Conservation (phyloP, 2,888 invertebrate species). For the Pseudanteris insignis region DNA sequence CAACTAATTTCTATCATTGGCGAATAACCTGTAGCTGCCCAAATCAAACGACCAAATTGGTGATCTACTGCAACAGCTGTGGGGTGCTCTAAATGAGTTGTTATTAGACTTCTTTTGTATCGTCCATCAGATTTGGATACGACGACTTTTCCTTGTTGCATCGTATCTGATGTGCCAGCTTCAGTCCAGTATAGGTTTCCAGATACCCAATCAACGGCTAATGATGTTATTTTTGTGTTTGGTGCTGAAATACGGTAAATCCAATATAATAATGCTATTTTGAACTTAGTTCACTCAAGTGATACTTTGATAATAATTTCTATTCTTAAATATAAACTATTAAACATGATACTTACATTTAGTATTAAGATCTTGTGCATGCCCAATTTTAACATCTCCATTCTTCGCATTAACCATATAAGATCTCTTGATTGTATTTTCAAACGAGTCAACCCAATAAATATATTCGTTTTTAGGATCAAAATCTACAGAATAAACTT, state of each 20-base stretch:
- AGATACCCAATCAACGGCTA: constrained; percentile 94
- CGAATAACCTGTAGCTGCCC: constrained; percentile 90
- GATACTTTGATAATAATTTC: no score
- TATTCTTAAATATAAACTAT: no score
- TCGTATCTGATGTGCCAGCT: constrained; percentile 72
- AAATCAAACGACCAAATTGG: constrained; percentile 85
- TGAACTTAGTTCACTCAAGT: no score
- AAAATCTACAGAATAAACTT: constrained; percentile 91
- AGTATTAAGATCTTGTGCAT: constrained; percentile 87
- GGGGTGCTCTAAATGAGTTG: constrained; percentile 83
- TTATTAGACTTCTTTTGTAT: constrained; percentile 83
- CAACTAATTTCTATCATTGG: constrained; percentile 95
- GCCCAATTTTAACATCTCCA: constrained; percentile 82
- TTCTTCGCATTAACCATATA: constrained; percentile 84
- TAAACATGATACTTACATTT: constrained; percentile 69
- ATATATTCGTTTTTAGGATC: constrained; percentile 85
- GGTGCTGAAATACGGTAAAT: constrained; percentile 20
- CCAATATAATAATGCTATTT: no score
- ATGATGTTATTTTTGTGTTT: constrained; percentile 84
- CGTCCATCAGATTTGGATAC: constrained; percentile 90
- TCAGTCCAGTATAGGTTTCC: constrained; percentile 96
- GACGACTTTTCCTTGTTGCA: constrained; percentile 76
- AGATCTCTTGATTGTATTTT: constrained; percentile 89
- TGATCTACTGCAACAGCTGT: constrained; percentile 90
- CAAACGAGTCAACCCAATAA: constrained; percentile 95